Percentiles rank a stretch among this genome's conserved stretches.
Evolutionary conservation across 2,888 invertebrate genomes (phyloP).

Genomic region (Epistrophella euchroma): DNA sequence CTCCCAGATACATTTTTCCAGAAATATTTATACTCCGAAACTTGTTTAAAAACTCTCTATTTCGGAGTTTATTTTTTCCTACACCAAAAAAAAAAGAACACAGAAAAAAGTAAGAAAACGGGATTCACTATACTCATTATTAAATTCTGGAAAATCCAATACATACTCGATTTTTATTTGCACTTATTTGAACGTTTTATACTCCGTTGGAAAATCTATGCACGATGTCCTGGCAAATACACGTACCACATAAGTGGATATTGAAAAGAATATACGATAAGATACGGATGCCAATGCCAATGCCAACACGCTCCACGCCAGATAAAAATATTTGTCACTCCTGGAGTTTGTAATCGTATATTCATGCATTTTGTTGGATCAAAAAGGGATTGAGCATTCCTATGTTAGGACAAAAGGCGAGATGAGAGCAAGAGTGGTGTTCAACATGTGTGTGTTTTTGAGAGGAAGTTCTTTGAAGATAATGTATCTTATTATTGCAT

Average conservation of each 20-base stretch:
- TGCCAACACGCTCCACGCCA: slow-evolving; percentile 55
- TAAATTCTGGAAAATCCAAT: slow-evolving; percentile 71
- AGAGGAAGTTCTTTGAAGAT: slow-evolving; percentile 27
- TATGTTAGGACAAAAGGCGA: neutral
- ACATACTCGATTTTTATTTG: slow-evolving; percentile 67
- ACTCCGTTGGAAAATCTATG: slow-evolving; percentile 63
- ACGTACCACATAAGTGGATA: slow-evolving; percentile 24
- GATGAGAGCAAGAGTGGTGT: neutral
- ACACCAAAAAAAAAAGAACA: neutral
- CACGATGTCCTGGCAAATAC: slow-evolving; percentile 52
- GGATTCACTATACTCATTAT: slow-evolving; percentile 57
- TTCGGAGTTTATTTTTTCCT: slow-evolving; percentile 40
- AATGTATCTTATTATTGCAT: slow-evolving; percentile 27
- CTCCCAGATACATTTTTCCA: slow-evolving; percentile 64
- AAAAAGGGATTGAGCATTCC: slow-evolving; percentile 59
- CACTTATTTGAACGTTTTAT: slow-evolving; percentile 57
- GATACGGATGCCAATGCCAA: slow-evolving; percentile 30
- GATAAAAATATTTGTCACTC: slow-evolving; percentile 66
- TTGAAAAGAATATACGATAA: neutral
- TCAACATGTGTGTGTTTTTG: slow-evolving; percentile 42
- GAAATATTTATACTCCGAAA: slow-evolving; percentile 61
- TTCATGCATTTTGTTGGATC: slow-evolving; percentile 70
- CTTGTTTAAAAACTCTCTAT: slow-evolving; percentile 46
- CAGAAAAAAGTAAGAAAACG: neutral
- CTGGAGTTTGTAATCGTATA: slow-evolving; percentile 65